These are phyloP conservation scores for Hexactinellida sp. DNA, from an alignment of 37 sponge, comb jelly and placozoan species.

Conservation along the genomic window DNA sequence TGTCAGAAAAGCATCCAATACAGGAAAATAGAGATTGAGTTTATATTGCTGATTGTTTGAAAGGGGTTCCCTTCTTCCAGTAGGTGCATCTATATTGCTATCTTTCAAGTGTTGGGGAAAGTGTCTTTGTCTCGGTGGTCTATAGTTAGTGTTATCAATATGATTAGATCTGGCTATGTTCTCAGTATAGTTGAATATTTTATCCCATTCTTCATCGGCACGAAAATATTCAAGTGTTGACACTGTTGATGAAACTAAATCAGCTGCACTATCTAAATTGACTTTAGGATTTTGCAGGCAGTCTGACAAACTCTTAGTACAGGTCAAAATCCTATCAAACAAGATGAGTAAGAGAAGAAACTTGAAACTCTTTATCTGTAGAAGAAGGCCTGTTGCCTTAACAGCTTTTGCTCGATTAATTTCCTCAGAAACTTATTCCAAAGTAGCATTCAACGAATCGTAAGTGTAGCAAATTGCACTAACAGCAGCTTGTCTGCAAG, in stretches of 20 bases:
- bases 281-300: background rate
- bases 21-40: slow-evolving; percentile 1
- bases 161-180: slow-evolving; percentile 18
- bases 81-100: background rate
- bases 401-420: background rate
- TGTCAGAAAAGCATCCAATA: slow-evolving; percentile 9
- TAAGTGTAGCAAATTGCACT: background rate
- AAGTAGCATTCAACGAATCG: background rate
- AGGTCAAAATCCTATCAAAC: background rate
- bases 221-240: slow-evolving; percentile 20
- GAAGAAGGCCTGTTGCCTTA: background rate
- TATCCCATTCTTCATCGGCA: slow-evolving; percentile 16
- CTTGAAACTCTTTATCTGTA: background rate
- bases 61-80: background rate
- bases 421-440: background rate
- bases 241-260: background rate
- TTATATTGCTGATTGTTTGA: slow-evolving; percentile 14
- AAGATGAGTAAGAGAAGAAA: background rate
- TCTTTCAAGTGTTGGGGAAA: background rate
- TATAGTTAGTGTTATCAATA: background rate
- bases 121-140: background rate
- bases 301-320: slow-evolving; percentile 2
- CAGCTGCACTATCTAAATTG: background rate
- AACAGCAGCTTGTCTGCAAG: background rate
- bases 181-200: slow-evolving; percentile 15